These are phyloP conservation scores for Macaria notata DNA, from an alignment of 2,888 invertebrate genomes.

Conservation along the genomic window DNA sequence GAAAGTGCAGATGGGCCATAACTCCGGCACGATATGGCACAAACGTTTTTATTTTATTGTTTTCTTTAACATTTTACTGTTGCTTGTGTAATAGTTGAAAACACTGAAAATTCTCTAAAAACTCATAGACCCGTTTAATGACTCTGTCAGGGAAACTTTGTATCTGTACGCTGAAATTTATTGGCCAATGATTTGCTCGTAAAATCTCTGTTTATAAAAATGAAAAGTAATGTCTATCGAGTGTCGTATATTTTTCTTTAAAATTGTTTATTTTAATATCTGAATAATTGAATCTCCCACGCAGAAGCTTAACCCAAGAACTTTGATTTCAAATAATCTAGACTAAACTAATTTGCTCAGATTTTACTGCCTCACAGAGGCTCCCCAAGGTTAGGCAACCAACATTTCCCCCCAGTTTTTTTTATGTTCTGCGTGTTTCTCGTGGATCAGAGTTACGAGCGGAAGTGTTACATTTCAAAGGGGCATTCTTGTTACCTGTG, in stretches of 20 bases:
- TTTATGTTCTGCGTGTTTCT: slow-evolving; percentile 38
- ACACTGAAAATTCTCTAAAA: slow-evolving; percentile 11
- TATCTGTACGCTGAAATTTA: slow-evolving; percentile 21
- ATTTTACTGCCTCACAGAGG: slow-evolving; percentile 22
- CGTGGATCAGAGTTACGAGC: slow-evolving; percentile 61
- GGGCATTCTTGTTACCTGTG: slow-evolving; percentile 79
- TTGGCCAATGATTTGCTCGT: slow-evolving; percentile 23
- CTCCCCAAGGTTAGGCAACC: not conserved
- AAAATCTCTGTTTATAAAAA: slow-evolving; percentile 27
- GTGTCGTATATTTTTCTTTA: slow-evolving; percentile 15
- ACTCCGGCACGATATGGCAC: slow-evolving; percentile 28
- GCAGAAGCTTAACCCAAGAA: not conserved
- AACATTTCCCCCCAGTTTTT: not conserved
- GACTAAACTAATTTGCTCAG: not conserved
- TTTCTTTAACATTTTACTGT: slow-evolving; percentile 13
- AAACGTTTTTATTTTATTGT: slow-evolving; percentile 23
- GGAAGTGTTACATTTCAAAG: slow-evolving; percentile 80
- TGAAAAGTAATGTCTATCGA: slow-evolving; percentile 20
- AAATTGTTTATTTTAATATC: slow-evolving; percentile 14
- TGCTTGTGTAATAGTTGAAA: slow-evolving; percentile 18
- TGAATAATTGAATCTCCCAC: slow-evolving; percentile 6
- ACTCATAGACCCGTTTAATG: slow-evolving; percentile 20
- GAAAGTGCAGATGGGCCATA: slow-evolving; percentile 35
- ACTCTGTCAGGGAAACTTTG: slow-evolving; percentile 19
- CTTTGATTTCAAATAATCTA: not conserved